A percentile compares a stretch with the other conserved stretches of the same genome.
Conservation (phyloP, 2,888 invertebrate species). For the Plebejus melissa region DNA sequence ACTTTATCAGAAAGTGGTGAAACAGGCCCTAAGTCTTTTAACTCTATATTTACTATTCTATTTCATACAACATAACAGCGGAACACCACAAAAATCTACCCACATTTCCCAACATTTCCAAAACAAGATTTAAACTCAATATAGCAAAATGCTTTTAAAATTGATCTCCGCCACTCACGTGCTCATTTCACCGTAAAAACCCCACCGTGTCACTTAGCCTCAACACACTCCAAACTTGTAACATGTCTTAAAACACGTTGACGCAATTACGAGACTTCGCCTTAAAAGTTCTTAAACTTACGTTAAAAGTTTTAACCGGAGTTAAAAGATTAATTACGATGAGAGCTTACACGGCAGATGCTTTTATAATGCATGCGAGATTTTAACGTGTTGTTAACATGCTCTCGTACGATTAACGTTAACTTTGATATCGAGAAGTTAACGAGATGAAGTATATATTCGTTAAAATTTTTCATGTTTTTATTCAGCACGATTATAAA, state of each 20-base stretch:
- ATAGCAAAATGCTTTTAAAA: constrained; percentile 22
- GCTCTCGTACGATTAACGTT: neutral
- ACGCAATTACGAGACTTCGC: constrained; percentile 53
- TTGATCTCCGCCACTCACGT: constrained; percentile 23
- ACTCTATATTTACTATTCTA: too few relatives aligned
- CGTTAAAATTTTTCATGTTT: neutral
- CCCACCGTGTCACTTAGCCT: constrained; percentile 35
- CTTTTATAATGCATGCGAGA: constrained; percentile 11
- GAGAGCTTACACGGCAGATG: constrained; percentile 1
- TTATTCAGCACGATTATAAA: too few relatives aligned
- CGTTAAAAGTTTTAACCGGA: constrained; percentile 29
- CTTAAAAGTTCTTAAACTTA: constrained; percentile 25
- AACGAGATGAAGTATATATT: neutral
- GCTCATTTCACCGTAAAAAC: constrained; percentile 41
- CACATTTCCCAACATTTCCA: neutral
- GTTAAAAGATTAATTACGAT: constrained; percentile 16
- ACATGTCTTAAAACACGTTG: constrained; percentile 64
- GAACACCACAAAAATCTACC: neutral
- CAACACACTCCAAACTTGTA: constrained; percentile 52
- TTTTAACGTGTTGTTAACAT: neutral
- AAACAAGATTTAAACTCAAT: constrained; percentile 19
- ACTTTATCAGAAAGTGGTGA: too few relatives aligned
- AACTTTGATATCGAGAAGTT: neutral
- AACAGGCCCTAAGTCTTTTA: too few relatives aligned
- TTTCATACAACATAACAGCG: too few relatives aligned